These are phyloP conservation scores for Morpho deidamia DNA, from an alignment of 2,888 invertebrate species.

Conservation along the genomic window DNA sequence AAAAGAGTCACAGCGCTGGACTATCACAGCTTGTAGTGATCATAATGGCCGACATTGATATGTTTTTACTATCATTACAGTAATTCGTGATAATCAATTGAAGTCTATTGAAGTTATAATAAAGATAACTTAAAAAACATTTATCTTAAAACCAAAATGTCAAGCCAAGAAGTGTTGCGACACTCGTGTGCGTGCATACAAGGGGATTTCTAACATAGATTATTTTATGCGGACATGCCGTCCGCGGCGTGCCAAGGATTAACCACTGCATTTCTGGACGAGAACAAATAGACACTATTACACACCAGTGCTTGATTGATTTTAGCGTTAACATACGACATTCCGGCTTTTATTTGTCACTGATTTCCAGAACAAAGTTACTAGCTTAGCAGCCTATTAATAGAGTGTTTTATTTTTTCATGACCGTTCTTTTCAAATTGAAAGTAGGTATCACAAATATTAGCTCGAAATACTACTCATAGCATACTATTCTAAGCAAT, in stretches of 20 bases:
- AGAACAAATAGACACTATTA: slow-evolving; percentile 66
- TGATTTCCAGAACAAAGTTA: slow-evolving; percentile 25
- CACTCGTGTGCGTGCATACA: slow-evolving; percentile 32
- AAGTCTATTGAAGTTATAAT: too few relatives aligned
- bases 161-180: slow-evolving; percentile 19
- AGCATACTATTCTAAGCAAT: too few relatives aligned
- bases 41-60: too few relatives aligned
- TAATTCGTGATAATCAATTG: too few relatives aligned
- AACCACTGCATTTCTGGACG: slow-evolving; percentile 63
- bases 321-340: slow-evolving; percentile 40
- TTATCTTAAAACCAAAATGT: too few relatives aligned
- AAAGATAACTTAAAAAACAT: not conserved
- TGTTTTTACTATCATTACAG: too few relatives aligned
- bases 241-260: slow-evolving; percentile 69
- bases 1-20: too few relatives aligned
- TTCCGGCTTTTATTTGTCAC: slow-evolving; percentile 31
- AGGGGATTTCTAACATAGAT: slow-evolving; percentile 31
- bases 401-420: not conserved
- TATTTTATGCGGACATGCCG: slow-evolving; percentile 64
- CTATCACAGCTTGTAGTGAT: too few relatives aligned
- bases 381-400: slow-evolving; percentile 11
- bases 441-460: too few relatives aligned
- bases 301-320: slow-evolving; percentile 62
- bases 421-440: too few relatives aligned
- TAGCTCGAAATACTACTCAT: too few relatives aligned